Evolutionary conservation across 2,888 invertebrate species (phyloP), one percentile per base, ranked within the genome.

Genomic region (Eupithecia vulgata): DNA sequence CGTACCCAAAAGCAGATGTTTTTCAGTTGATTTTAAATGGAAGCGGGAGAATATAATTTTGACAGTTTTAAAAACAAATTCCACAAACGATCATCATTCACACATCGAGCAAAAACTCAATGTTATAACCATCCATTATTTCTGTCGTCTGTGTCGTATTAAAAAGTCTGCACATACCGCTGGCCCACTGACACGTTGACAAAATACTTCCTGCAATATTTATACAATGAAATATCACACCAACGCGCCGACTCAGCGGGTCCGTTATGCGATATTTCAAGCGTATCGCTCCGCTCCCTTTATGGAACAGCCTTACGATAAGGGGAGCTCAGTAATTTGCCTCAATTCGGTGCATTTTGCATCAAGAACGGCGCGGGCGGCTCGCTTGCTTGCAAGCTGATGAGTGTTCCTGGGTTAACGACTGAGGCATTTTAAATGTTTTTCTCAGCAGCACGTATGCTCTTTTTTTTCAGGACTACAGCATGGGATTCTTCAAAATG

Each of bases 261-360:
- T 52, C 48, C 3, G 21, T 57, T 57, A 12, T 1, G 52, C 52
- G 25, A 57, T 57, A 57, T 57, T 52, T 52, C 52, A 57, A 13
- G 73, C 34, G n/a, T 2, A 37, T 45, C 68, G 72, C 68, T 68
- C 8, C 30, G 52, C 67, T 62, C 10, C 6, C 5, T n/a, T 15
- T 8, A 40, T 57, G 12, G 64, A 52, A 13, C 21, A 64, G 62
- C 57, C 64, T 72, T 70, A 71, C 37, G 48, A 67, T 75, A 72
- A 72, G 70, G 68, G 69, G 59, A 70, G 64, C 72, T 68, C 61
- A 45, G 74, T 67, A 72, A 75, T 72, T 72, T 75, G 65, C 68
- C 75, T 72, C 75, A 72, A 68, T 75, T 72, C 67, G 66, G 66
- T 71, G 77, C 77, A 78, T 72, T 72, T 72, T 78, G 75, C 73